phyloP scores from a whole-genome alignment of 2,797 vertebrate species.

The Sebastiscus albofasciatus region DNA sequence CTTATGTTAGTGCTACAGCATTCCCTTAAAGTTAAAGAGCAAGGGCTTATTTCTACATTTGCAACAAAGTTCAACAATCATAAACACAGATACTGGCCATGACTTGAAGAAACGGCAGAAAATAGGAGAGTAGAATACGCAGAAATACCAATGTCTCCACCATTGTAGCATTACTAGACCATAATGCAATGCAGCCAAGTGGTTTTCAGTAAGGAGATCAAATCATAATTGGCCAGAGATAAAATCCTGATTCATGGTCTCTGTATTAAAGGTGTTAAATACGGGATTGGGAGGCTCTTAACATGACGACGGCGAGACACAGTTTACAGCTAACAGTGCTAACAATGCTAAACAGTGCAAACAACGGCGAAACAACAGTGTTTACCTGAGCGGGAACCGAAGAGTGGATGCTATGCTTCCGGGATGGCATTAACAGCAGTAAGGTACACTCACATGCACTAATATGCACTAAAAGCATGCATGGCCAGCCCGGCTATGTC shows the following conservation, averaged over 20 bases:
- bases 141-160: background rate
- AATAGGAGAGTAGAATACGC: background rate
- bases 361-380: too few relatives aligned
- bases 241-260: background rate
- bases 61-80: background rate
- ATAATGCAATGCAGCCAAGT: background rate
- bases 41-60: background rate
- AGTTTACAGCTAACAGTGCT: too few relatives aligned
- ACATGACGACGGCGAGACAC: too few relatives aligned
- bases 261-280: too few relatives aligned
- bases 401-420: too few relatives aligned
- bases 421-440: too few relatives aligned
- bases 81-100: background rate
- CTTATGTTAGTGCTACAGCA: background rate
- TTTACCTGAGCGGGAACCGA: too few relatives aligned
- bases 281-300: too few relatives aligned
- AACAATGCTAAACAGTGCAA: too few relatives aligned
- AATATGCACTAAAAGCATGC: too few relatives aligned
- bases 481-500: too few relatives aligned
- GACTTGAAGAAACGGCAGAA: background rate
- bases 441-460: too few relatives aligned
- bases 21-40: background rate
- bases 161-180: background rate
- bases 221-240: background rate
- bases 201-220: background rate